A percentile compares a stretch with the other conserved stretches of the same genome.
Evolutionary conservation across 1,140 invertebrate species (phyloP).

Genomic region (Pseudobourletiella spinata): DNA sequence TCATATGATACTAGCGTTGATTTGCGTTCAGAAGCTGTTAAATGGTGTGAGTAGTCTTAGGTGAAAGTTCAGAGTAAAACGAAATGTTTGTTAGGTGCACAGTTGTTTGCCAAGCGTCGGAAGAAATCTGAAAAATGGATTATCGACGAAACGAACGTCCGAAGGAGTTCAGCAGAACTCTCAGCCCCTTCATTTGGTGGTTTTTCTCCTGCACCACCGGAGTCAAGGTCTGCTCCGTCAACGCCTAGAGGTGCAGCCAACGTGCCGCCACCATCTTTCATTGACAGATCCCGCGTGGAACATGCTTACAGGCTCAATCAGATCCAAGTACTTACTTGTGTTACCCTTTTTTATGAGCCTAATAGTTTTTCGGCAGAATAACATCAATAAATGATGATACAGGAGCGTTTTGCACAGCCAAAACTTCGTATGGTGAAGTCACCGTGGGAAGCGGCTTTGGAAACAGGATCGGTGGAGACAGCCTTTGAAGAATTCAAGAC

Average conservation of each 20-base stretch:
- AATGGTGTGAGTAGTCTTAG: no score
- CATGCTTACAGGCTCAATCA: slow-evolving; percentile 48
- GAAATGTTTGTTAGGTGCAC: no score
- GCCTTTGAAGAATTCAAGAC: slow-evolving; percentile 50
- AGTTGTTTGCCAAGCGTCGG: slow-evolving; percentile 76
- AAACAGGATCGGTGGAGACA: slow-evolving; percentile 57
- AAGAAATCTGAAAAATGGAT: slow-evolving; percentile 79
- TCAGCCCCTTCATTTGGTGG: slow-evolving; percentile 40
- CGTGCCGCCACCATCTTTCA: slow-evolving; percentile 37
- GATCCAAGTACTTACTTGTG: slow-evolving; percentile 44
- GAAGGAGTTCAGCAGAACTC: slow-evolving; percentile 39
- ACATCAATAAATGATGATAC: slow-evolving; percentile 10
- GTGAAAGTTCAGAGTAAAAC: no score
- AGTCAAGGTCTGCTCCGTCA: slow-evolving; percentile 39
- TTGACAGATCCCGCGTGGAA: slow-evolving; percentile 44
- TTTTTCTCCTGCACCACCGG: slow-evolving; percentile 33
- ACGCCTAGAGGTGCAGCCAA: slow-evolving; percentile 30
- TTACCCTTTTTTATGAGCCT: slow-evolving; percentile 19
- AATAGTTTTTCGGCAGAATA: no score
- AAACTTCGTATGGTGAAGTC: slow-evolving; percentile 54
- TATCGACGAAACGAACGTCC: slow-evolving; percentile 59
- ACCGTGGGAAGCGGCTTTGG: slow-evolving; percentile 64
- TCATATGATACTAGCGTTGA: no score
- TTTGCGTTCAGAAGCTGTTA: no score
- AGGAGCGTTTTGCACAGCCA: slow-evolving; percentile 52